Base-by-base conservation (phyloP, 2,797 vertebrate species). In the Poliocrania exsul region DNA sequence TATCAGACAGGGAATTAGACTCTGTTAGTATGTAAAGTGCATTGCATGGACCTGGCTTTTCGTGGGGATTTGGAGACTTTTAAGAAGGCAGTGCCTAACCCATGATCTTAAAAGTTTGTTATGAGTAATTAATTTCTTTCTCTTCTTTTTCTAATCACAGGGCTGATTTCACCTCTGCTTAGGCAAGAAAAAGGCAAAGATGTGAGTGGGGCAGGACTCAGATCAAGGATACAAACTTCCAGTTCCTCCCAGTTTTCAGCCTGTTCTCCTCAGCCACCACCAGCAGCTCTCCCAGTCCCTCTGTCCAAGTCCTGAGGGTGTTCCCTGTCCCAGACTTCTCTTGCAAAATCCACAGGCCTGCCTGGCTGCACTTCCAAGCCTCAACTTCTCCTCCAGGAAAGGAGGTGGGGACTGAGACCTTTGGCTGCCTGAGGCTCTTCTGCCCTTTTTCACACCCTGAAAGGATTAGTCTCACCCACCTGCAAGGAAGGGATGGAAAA, bases 1-100 rank as follows among this genome's bases (percentile, higher is more conserved):
- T 97, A 95, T 95, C 94, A 75, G 95, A 16, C 86, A 72, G 92
- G 94, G 97, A 95, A 97, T 96, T 96, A 70, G 91, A 80, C 70
- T 50, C 82, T 35, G 91, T 96, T 93, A 35, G 92, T 82, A 93
- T 95, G 97, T 66, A 70, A 93, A 95, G 86, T 75, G 81, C 81
- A n/a, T 90, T 69, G 81, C 90, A 46, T 1, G 11, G 93, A 19
- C 86, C 73, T 56, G 77, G 71, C 83, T 95, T 93, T 96, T 91
- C 42, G 1, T 40, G 54, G 77, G 80, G 95, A 94, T 94, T 95
- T 90, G 90, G 92, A 96, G 91, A 81, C 57, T 95, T 91, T 91
- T 24, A 89, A 90, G 62, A 44, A 88, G 88, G 60, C 81, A 79
- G 58, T 24, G 73, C 29, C 90, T 89, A 92, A 92, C 74, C 62